A percentile compares a stretch with the other conserved stretches of the same genome.
These are phyloP conservation scores for Melanotaenia pygmaea DNA, from an alignment of 2,797 vertebrate genomes.

Conservation along the genomic window DNA sequence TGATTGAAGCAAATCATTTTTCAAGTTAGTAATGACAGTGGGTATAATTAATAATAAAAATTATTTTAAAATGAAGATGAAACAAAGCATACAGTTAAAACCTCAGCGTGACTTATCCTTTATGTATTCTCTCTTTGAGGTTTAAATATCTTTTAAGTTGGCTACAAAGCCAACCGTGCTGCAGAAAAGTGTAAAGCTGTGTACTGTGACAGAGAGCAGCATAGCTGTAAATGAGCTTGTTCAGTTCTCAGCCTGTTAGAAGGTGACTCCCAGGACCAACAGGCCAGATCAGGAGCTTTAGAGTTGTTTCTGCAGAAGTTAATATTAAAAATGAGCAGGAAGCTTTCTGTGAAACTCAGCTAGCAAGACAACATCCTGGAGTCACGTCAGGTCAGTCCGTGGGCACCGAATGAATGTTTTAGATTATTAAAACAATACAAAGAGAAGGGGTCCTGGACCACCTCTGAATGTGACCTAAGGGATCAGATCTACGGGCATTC, in stretches of 20 bases:
- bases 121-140: too few species aligned
- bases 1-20: neutral
- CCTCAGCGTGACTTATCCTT: too few species aligned
- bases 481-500: neutral
- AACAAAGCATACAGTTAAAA: neutral
- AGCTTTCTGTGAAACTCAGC: neutral
- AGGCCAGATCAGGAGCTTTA: neutral
- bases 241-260: too few species aligned
- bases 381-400: neutral
- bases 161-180: too few species aligned
- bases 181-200: too few species aligned
- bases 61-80: neutral
- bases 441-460: neutral
- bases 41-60: neutral
- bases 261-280: neutral
- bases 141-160: too few species aligned
- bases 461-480: neutral
- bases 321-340: neutral
- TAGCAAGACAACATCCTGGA: neutral
- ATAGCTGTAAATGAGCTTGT: too few species aligned
- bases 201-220: too few species aligned
- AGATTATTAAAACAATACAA: neutral
- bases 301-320: neutral
- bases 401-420: neutral
- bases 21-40: neutral